Evolutionary conservation across 2,113 vertebrate species (phyloP), one percentile per base, ranked within the genome.

Genomic region (Oenanthe melanoleuca): DNA sequence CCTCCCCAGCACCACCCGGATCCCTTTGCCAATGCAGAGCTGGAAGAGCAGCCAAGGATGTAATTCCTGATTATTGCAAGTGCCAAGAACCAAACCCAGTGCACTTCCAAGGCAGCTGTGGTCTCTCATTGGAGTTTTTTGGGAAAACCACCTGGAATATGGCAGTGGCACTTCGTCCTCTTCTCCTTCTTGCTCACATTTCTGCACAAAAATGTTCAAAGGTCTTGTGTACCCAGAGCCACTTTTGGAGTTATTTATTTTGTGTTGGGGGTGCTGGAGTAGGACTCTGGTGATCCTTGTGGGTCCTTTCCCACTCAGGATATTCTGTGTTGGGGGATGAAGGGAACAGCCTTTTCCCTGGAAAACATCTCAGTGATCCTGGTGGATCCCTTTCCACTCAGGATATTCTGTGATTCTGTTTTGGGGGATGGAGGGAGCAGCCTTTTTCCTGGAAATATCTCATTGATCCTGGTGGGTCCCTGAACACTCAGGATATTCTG

Each of bases 31-130:
- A 21, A 49, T 12, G 71, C n/a, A 33, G 42, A 64, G 72, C 63
- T 95, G 28, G 45, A 44, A 88, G 47, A 85, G 73, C 63, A 92
- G 78, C 65, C 40, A 69, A 78, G 79, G 91, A 49, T 81, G 47
- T 66, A 15, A 88, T 93, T 95, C 67, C 66, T 79, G 60, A 95
- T 82, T 81, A 67, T 52, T 80, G 8, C 63, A 71, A 3, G 56
- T 67, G 65, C 71, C 38, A 60, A 45, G 28, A 33, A 9, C 20
- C 11, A 18, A 47, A 40, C 24, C 9, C 38, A 12, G 4, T 3
- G 12, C 23, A 6, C 34, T 45, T 82, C 55, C 38, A 2, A 31
- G 38, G 53, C 33, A 45, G 24, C 19, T 74, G 28, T 75, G 12
- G 1, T 37, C 14, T 31, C 9, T 60, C 17, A 31, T 7, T 34